These are phyloP conservation scores for Tenebrio molitor DNA, from an alignment of 1,140 invertebrate species.

Conservation along the genomic window DNA sequence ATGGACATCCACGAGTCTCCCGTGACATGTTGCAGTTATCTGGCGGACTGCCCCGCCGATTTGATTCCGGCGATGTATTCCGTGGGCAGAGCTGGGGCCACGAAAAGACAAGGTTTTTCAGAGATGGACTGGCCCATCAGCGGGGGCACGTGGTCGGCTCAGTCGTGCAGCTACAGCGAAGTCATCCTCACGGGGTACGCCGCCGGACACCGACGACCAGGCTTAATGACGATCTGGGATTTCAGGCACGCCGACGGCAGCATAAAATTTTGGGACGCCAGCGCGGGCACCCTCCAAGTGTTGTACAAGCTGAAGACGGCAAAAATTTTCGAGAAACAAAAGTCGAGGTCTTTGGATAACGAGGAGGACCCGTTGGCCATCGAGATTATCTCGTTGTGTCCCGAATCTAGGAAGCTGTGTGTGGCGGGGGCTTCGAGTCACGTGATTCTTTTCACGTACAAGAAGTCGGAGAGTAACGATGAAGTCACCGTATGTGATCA, in stretches of 20 bases:
- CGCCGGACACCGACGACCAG: neutral
- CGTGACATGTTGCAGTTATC: slow-evolving; percentile 95
- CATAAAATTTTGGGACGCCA: slow-evolving; percentile 98
- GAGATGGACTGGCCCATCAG: slow-evolving; percentile 96
- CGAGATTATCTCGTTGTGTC: slow-evolving; percentile 91
- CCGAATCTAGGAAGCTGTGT: slow-evolving; percentile 91
- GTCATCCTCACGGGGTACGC: slow-evolving; percentile 93
- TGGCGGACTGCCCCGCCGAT: slow-evolving; percentile 97
- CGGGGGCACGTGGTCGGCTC: slow-evolving; percentile 95
- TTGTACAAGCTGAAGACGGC: slow-evolving; percentile 98
- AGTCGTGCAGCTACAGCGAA: slow-evolving; percentile 95
- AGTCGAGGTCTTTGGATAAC: slow-evolving; percentile 67
- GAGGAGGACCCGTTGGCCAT: slow-evolving; percentile 94
- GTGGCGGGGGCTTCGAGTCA: slow-evolving; percentile 93
- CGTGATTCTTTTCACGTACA: slow-evolving; percentile 96
- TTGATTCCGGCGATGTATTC: slow-evolving; percentile 92
- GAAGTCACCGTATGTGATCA: slow-evolving; percentile 83
- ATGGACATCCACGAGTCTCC: slow-evolving; percentile 99
- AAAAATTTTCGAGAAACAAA: slow-evolving; percentile 90
- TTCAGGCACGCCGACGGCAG: slow-evolving; percentile 95
- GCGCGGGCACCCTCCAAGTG: slow-evolving; percentile 91
- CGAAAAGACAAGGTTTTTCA: slow-evolving; percentile 85
- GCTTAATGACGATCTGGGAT: slow-evolving; percentile 42
- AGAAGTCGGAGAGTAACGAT: slow-evolving; percentile 87
- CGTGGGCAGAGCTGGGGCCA: slow-evolving; percentile 63